A percentile compares a stretch with the other conserved stretches of the same genome.
Conservation (phyloP, 2,797 vertebrate species). For the Tamandua tetradactyla region DNA sequence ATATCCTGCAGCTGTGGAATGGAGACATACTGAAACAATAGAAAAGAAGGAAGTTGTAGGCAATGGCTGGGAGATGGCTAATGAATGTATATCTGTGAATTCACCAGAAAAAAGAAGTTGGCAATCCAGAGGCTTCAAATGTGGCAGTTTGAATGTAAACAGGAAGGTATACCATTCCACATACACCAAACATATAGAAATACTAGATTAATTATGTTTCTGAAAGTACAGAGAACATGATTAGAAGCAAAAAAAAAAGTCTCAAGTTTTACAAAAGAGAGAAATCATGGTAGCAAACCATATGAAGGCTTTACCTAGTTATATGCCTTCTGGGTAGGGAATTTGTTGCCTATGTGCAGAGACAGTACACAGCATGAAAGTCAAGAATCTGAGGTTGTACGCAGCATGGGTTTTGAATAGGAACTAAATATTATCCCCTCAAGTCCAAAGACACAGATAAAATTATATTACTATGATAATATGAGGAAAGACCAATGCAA, state of each 20-base stretch:
- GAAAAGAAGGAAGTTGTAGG: no score
- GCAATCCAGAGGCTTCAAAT: no score
- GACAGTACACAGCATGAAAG: background rate
- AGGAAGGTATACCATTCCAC: background rate
- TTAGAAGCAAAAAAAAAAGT: background rate
- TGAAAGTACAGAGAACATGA: background rate
- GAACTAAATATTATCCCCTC: background rate
- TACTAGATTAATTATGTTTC: background rate
- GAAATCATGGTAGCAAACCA: background rate
- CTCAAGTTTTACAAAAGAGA: background rate
- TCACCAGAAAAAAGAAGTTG: no score
- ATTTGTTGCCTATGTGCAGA: background rate
- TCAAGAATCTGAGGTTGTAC: background rate
- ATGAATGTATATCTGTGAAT: no score
- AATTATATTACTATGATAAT: background rate
- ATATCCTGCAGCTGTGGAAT: no score
- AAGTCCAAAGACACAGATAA: background rate
- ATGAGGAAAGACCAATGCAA: background rate
- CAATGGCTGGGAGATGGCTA: no score
- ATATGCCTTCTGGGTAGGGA: background rate
- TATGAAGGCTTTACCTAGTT: background rate
- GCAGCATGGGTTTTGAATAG: background rate
- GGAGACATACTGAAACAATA: no score
- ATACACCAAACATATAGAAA: background rate
- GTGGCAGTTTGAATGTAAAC: background rate